Evolutionary conservation across 2,888 invertebrate species (phyloP).

Genomic region (Drosophila neotestacea): DNA sequence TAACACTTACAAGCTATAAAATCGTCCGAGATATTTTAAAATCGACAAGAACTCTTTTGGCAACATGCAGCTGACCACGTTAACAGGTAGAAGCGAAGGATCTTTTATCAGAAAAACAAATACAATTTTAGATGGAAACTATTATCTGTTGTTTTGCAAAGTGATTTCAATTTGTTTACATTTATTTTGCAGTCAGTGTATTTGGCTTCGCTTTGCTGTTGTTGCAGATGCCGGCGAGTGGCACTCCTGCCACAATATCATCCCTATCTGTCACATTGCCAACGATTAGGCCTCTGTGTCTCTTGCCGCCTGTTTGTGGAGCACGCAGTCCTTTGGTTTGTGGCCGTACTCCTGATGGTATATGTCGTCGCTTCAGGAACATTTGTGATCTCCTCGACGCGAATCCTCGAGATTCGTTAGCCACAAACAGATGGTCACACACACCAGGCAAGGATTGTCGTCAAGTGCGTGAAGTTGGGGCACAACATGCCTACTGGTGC

Average conservation of each 20-base stretch:
- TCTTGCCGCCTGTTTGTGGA: constrained; percentile 44
- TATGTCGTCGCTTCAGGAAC: constrained; percentile 59
- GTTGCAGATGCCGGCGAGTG: neutral
- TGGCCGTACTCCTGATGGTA: constrained; percentile 37
- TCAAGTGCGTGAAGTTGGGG: constrained; percentile 44
- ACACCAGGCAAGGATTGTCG: constrained; percentile 46
- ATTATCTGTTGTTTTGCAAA: too few species aligned
- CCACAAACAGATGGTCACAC: constrained; percentile 26
- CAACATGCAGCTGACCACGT: constrained; percentile 39
- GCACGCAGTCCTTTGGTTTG: constrained; percentile 57
- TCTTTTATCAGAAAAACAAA: too few species aligned
- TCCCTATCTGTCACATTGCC: neutral
- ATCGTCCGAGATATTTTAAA: neutral
- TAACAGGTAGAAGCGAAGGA: constrained; percentile 27
- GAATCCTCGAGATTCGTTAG: neutral
- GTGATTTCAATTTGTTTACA: neutral
- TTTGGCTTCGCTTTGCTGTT: constrained; percentile 8
- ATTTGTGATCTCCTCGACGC: constrained; percentile 56
- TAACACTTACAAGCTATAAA: constrained; percentile 30
- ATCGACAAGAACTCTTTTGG: constrained; percentile 8
- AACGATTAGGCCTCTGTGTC: constrained; percentile 29
- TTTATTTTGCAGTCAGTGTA: constrained; percentile 30
- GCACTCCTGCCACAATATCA: constrained; percentile 7
- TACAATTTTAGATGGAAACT: too few species aligned
- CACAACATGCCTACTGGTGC: constrained; percentile 34